Base-by-base conservation (phyloP, 1,140 invertebrate genomes). In the Sycobia sp. region DNA sequence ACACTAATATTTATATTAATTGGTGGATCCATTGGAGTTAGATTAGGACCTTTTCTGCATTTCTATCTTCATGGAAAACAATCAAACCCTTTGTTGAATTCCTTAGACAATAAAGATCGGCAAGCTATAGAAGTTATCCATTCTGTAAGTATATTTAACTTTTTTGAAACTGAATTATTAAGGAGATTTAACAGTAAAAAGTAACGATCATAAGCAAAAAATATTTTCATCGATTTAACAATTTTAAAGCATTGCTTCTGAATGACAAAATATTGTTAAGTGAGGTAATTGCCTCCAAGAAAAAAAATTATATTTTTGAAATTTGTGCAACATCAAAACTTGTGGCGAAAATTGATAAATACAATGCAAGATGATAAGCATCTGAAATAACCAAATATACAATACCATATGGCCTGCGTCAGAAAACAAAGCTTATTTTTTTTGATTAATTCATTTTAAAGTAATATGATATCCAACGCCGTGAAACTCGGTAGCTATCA, bases 21-120 rank as follows among this genome's bases (percentile, higher is more conserved):
- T 34, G 67, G 71, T 13, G 67, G 65, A 43, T 67, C 67, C 11
- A 36, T 72, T 18, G 66, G 69, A 39, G 29, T 74, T 7, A 65
- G 51, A 9, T 4, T 73, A 10, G 71, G 71, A 16, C 70, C 70
- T n/a, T 60, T 72, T 13, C 46, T 71, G 16, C 56, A 67, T 43
- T 25, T 61, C 2, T 59, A 65, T 32, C 18, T 65, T 11, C 47
- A 58, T 56, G 27, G 46, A 5, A 56, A 34, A 18, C 23, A 57
- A 43, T 14, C 46, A 9, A 1, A 4, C 10, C 10, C 32, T 11
- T n/a, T 36, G 18, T 32, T 44, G 8, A 51, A 32, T 8, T 14
- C 5, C 4, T 51, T 57, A 8, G 20, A n/a, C 9, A 34, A 32
- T 9, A 49, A 34, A 43, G 38, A 51, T 39, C 27, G 62, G 18